Evolutionary conservation across 2,888 invertebrate genomes (phyloP), one percentile per base, ranked within the genome.

Genomic region (Anoplius nigerrimus): DNA sequence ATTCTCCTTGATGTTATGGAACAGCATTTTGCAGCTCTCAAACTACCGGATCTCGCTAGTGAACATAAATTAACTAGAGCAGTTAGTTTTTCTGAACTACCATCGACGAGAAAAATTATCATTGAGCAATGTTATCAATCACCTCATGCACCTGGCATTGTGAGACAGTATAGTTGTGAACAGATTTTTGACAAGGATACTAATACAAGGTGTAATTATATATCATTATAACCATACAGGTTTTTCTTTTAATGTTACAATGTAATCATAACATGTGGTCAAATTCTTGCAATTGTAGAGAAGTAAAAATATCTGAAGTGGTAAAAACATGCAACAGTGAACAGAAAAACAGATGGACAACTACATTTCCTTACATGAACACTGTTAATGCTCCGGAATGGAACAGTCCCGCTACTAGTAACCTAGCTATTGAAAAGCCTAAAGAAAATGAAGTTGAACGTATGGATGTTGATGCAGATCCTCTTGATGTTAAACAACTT

Each of bases 81-180:
- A 15, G 65, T 72, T 15, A 86, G 84, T 66, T 82, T 81, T 60
- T 80, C 85, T 0, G 81, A 85, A 66, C 51, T 84, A 27, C 80
- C 84, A 27, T 60, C 57, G 4, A 53, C 66, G 16, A 54, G 72
- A 8, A 81, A 72, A 63, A 45, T 84, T 53, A 60, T 76, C 21
- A 24, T 82, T 51, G 79, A 84, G 65, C 78, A 86, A 64, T 51
- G 56, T 51, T 81, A 58, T 68, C 66, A 72, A 8, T 67, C 72
- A 13, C 68, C 71, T 42, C 66, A 56, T n/a, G 59, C 66, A 42
- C 2, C 62, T 48, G 76, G 74, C 22, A 76, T 87, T 27, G 45
- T 83, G 16, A 78, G 76, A 52, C 83, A 83, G 55, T 83, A 82
- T 62, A 86, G 83, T 62, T 87, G 76, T 46, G 85, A 86, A 66